Evolutionary conservation across 1,140 invertebrate species (phyloP), one percentile per base, ranked within the genome.

Genomic region (Potamilus streckersoni): DNA sequence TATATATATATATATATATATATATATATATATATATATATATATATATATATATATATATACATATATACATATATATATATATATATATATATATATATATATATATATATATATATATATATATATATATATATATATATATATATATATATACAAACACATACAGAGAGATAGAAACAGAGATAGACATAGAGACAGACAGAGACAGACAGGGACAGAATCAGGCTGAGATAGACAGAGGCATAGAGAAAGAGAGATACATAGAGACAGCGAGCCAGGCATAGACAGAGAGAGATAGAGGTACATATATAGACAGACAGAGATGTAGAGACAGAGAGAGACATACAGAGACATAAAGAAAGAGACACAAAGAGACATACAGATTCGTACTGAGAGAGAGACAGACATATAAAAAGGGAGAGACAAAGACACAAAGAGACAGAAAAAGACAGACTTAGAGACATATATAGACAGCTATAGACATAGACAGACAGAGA

Each of bases 121-220:
- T 60, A 60, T 60, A 60, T 60, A 60, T 60, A 60, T 60, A 60
- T 60, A 60, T 60, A 60, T 60, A 60, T 60, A 60, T 60, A 60
- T 60, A 60, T 60, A 60, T 60, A 60, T 60, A 60, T 60, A 60
- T 60, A 60, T 60, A 60, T 60, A 60, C n/a, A 60, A 15, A 60
- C n/a, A 60, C 14, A 60, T n/a, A n/a, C n/a, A n/a, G n/a, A n/a
- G n/a, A n/a, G n/a, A n/a, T n/a, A n/a, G n/a, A n/a, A n/a, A n/a
- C n/a, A n/a, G n/a, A n/a, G n/a, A n/a, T n/a, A n/a, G n/a, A n/a
- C n/a, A n/a, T n/a, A n/a, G n/a, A n/a, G n/a, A n/a, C n/a, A n/a
- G n/a, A n/a, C n/a, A n/a, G n/a, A n/a, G n/a, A n/a, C n/a, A n/a
- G n/a, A n/a, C 14, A 60, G 59, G n/a, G 59, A 60, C 14, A 60